These are phyloP conservation scores for Nomada fucata DNA, from an alignment of 2,888 invertebrate species.

Conservation along the genomic window DNA sequence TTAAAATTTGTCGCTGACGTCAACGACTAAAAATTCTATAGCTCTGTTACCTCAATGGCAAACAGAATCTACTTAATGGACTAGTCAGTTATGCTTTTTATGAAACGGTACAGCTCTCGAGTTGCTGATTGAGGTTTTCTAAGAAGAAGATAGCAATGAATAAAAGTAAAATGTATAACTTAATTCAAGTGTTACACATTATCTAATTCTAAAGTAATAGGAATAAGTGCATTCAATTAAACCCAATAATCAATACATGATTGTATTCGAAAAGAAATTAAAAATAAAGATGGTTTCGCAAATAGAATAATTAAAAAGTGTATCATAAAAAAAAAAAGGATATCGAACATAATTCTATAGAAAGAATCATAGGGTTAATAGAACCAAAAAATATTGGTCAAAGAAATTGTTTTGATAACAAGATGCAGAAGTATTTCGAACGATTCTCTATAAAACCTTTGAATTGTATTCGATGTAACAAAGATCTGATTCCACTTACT, in stretches of 20 bases:
- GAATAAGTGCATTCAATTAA: no score
- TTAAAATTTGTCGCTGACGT: conserved; percentile 12
- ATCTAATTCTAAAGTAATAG: no score
- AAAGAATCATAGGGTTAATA: no score
- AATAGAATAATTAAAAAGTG: no score
- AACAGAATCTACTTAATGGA: conserved; percentile 28
- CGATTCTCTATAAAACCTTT: not conserved
- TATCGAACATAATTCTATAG: no score
- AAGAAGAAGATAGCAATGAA: not conserved
- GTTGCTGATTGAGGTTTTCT: not conserved
- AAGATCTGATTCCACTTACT: conserved; percentile 84
- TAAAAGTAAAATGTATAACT: not conserved
- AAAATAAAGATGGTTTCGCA: no score
- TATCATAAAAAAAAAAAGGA: no score
- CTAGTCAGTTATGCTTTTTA: conserved; percentile 4
- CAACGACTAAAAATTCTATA: conserved; percentile 10
- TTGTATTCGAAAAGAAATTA: no score
- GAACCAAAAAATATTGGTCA: no score
- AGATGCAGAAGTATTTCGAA: no score
- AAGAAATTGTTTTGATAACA: no score
- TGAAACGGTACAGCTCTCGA: conserved; percentile 11
- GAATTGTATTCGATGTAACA: not conserved
- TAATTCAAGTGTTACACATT: not conserved
- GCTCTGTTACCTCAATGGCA: not conserved
- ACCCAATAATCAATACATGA: no score